phyloP scores from a whole-genome alignment of 2,113 vertebrate species.

The Anolis carolinensis region DNA sequence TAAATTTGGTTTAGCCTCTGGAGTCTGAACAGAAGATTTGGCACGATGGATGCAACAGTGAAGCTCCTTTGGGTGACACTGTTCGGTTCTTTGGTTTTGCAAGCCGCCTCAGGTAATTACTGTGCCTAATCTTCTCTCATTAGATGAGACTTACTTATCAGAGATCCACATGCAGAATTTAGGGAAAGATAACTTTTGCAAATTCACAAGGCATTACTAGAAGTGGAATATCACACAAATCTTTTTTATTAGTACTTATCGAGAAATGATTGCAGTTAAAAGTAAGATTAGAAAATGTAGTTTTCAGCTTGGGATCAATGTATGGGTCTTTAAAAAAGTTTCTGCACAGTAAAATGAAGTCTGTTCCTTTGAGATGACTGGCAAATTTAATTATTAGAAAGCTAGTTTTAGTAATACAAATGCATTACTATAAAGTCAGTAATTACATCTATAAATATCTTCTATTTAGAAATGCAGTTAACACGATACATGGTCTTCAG shows the following conservation, averaged over 20 bases:
- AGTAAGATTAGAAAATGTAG: not conserved
- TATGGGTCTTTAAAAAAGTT: not conserved
- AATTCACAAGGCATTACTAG: not conserved
- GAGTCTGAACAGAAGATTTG: not conserved
- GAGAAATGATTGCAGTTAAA: not conserved
- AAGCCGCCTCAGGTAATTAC: constrained; percentile 52
- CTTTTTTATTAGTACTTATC: not conserved
- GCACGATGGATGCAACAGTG: constrained; percentile 36
- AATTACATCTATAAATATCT: not conserved
- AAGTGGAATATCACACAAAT: not conserved
- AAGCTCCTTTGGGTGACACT: constrained; percentile 49
- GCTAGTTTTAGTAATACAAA: not conserved
- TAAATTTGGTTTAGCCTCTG: constrained; percentile 29
- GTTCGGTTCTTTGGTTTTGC: not conserved
- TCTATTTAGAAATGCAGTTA: not conserved
- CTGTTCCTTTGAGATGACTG: not conserved
- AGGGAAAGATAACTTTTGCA: not conserved
- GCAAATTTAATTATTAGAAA: not conserved
- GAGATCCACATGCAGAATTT: not conserved
- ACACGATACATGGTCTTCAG: not conserved
- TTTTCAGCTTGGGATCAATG: not conserved
- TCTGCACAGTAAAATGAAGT: not conserved
- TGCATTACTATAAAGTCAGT: not conserved
- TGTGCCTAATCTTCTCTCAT: not conserved
- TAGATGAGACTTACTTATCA: not conserved